Evolutionary conservation across 2,888 invertebrate species (phyloP).

Genomic region (Uloborus plumipes): DNA sequence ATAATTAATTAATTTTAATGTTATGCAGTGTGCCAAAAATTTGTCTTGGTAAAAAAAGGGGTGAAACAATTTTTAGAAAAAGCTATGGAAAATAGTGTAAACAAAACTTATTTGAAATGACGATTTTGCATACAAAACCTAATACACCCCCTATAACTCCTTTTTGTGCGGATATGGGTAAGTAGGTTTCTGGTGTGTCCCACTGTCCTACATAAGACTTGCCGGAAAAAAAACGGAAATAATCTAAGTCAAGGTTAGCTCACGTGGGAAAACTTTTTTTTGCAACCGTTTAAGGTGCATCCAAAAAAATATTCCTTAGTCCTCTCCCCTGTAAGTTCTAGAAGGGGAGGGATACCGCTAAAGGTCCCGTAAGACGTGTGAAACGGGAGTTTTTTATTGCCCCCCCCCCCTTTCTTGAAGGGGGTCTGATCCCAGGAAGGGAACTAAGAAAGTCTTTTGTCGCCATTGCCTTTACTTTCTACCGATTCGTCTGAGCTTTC

Average conservation of each 20-base stretch:
- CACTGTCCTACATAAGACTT: constrained; percentile 50
- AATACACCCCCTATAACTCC: constrained; percentile 40
- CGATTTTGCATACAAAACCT: no score
- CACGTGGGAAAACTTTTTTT: constrained; percentile 60
- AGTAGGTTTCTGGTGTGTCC: constrained; percentile 54
- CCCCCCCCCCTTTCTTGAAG: constrained; percentile 5
- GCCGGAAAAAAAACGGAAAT: constrained; percentile 12
- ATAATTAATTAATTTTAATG: no score
- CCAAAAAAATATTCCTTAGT: not conserved
- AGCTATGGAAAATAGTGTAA: no score
- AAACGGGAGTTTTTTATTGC: constrained; percentile 34
- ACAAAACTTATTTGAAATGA: no score
- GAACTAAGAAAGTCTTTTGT: not conserved
- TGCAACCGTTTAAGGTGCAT: constrained; percentile 44
- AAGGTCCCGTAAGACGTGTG: constrained; percentile 45
- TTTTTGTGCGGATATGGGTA: constrained; percentile 45
- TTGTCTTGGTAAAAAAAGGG: no score
- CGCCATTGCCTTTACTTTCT: no score
- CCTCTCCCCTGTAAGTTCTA: not conserved
- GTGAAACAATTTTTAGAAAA: no score
- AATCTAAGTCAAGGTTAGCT: constrained; percentile 58
- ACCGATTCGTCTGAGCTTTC: no score
- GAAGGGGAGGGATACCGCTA: constrained; percentile 32
- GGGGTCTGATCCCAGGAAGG: constrained; percentile 21
- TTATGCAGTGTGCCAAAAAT: no score